A percentile compares a stretch with the other conserved stretches of the same genome.
Conservation (phyloP, 2,113 vertebrate species). For the Ictalurus punctatus region DNA sequence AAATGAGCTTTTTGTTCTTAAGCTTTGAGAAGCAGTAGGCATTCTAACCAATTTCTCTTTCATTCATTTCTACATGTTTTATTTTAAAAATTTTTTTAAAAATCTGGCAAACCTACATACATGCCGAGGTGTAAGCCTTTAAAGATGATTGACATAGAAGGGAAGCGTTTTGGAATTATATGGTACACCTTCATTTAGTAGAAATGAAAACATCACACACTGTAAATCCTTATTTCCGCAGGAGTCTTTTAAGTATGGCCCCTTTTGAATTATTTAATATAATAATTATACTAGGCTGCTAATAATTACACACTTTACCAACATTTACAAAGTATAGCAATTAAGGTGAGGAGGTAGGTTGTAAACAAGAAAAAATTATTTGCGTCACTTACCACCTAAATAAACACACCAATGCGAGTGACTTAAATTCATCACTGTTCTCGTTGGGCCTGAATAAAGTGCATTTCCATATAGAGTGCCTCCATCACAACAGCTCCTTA, state of each 20-base stretch:
- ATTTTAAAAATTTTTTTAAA: too few relatives aligned
- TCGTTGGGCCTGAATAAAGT: background rate
- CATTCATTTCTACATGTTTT: background rate
- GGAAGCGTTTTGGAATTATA: background rate
- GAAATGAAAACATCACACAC: background rate
- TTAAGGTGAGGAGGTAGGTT: background rate
- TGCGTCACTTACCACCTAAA: background rate
- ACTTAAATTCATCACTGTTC: background rate
- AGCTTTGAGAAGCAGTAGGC: background rate
- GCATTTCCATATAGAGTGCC: constrained; percentile 23
- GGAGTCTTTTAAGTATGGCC: background rate
- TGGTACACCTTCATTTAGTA: background rate
- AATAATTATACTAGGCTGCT: background rate
- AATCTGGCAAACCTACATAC: background rate
- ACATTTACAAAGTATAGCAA: background rate
- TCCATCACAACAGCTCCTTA: constrained; percentile 32
- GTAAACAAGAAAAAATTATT: background rate
- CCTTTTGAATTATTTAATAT: background rate
- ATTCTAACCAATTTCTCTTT: background rate
- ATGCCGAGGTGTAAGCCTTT: background rate
- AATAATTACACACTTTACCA: background rate
- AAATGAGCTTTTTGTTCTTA: background rate
- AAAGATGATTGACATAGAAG: background rate
- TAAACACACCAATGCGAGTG: background rate
- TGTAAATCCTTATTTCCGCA: background rate